Conservation (phyloP, 1,140 invertebrate genomes). For the Eumaeus atala region DNA sequence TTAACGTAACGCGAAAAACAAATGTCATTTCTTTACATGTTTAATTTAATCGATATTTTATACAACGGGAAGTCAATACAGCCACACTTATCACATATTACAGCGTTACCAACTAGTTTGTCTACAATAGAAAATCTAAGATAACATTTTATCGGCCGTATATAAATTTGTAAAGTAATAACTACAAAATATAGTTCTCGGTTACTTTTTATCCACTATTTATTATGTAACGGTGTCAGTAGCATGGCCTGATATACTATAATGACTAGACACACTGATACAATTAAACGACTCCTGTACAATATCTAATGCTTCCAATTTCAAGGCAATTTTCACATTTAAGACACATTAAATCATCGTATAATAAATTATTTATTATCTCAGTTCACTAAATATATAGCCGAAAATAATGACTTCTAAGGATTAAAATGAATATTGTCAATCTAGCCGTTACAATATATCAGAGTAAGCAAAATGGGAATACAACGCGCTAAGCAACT, state of each 20-base stretch:
- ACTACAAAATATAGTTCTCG: slow-evolving; percentile 53
- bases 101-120: slow-evolving; percentile 54
- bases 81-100: slow-evolving; percentile 71
- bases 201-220: slow-evolving; percentile 36
- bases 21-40: slow-evolving; percentile 2
- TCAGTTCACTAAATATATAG: too few species aligned
- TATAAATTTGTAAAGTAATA: slow-evolving; percentile 56
- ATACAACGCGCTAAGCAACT: too few species aligned
- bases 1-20: slow-evolving; percentile 8
- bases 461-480: slow-evolving; percentile 21
- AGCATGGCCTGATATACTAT: neutral
- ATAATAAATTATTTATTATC: too few species aligned
- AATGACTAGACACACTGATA: too few species aligned
- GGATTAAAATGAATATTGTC: too few species aligned
- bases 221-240: slow-evolving; percentile 51
- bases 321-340: too few species aligned
- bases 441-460: too few species aligned
- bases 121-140: slow-evolving; percentile 72
- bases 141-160: slow-evolving; percentile 56
- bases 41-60: slow-evolving; percentile 6
- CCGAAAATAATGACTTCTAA: too few species aligned
- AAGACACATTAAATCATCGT: too few species aligned
- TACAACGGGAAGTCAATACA: slow-evolving; percentile 51
- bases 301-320: too few species aligned
- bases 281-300: too few species aligned